phyloP scores from a whole-genome alignment of 2,113 vertebrate genomes.

The Mustelus asterias region DNA sequence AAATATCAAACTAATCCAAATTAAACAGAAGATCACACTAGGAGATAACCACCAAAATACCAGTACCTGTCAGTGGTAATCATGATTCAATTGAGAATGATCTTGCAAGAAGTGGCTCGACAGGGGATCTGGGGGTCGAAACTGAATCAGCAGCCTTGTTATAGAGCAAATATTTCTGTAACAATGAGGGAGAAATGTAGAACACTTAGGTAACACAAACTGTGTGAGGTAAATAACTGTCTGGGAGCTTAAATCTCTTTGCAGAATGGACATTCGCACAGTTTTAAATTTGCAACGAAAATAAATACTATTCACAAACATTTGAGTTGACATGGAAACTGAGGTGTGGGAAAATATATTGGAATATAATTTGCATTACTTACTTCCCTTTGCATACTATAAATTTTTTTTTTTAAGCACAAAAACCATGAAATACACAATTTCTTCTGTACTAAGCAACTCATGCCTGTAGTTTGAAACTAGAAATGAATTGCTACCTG shows the following conservation, averaged over 20 bases:
- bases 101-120: constrained; percentile 96
- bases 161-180: constrained; percentile 79
- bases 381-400: neutral
- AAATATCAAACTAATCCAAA: constrained; percentile 27
- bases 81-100: constrained; percentile 96
- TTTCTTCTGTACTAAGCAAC: neutral
- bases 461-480: neutral
- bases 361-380: neutral
- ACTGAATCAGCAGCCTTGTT: constrained; percentile 62
- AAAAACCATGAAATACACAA: neutral
- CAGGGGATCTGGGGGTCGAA: constrained; percentile 71
- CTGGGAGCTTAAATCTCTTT: neutral
- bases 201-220: constrained; percentile 39
- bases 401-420: neutral
- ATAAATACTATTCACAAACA: neutral
- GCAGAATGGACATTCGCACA: neutral
- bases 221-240: neutral
- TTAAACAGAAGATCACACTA: constrained; percentile 10
- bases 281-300: neutral
- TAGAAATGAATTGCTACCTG: neutral
- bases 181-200: constrained; percentile 68
- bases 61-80: constrained; percentile 93
- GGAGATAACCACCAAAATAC: constrained; percentile 21
- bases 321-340: neutral
- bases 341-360: neutral